Evolutionary conservation across 2,888 invertebrate species (phyloP).

Genomic region (Polymixis lichenea): DNA sequence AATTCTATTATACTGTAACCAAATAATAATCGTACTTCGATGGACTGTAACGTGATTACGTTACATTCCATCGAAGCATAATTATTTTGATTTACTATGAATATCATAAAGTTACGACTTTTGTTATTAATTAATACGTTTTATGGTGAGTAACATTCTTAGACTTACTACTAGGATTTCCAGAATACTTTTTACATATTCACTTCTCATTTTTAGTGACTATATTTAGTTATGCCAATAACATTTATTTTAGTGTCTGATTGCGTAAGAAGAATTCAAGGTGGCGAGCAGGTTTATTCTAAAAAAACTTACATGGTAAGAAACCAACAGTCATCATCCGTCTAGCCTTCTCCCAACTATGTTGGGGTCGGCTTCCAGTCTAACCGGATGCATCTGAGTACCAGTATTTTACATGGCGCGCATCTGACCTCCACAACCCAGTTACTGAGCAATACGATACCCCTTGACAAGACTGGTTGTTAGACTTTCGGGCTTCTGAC

Average conservation of each 20-base stretch:
- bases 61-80: constrained; percentile 1
- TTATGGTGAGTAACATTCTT: constrained; percentile 40
- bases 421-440: too few species aligned
- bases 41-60: background rate
- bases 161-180: background rate
- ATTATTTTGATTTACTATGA: constrained; percentile 15
- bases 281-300: constrained; percentile 28
- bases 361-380: too few species aligned
- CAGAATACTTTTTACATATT: background rate
- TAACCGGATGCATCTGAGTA: too few species aligned
- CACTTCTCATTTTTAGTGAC: background rate
- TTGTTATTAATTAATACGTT: constrained; percentile 40
- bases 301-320: constrained; percentile 44
- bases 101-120: constrained; percentile 7
- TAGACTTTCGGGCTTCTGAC: too few species aligned
- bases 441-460: too few species aligned
- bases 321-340: too few species aligned
- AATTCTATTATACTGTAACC: constrained; percentile 15
- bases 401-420: too few species aligned
- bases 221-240: background rate
- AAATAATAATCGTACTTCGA: background rate
- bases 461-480: too few species aligned
- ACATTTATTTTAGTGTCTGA: constrained; percentile 28
- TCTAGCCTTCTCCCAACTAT: too few species aligned
- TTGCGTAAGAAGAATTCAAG: constrained; percentile 52